Evolutionary conservation across 2,888 invertebrate species (phyloP).

Genomic region (Acronicta psi): DNA sequence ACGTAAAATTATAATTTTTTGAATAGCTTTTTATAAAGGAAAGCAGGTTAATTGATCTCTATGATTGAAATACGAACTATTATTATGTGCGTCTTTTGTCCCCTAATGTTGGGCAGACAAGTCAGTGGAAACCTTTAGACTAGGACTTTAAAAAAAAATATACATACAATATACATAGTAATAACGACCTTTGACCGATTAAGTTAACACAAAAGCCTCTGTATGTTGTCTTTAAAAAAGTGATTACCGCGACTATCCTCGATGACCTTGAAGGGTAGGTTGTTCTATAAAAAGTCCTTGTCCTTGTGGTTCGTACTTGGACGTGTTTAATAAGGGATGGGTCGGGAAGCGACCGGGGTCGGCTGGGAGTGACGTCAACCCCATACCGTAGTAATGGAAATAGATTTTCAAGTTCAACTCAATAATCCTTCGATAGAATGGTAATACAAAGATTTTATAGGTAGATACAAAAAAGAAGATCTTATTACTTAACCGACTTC

Average conservation of each 20-base stretch:
- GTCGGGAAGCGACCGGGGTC: conserved; percentile 5
- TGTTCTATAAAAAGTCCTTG: conserved; percentile 6
- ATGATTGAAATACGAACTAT: no score
- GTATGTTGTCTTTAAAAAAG: not conserved
- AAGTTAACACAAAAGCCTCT: not conserved
- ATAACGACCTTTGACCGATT: not conserved
- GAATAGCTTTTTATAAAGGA: no score
- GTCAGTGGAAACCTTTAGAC: no score
- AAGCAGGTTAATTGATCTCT: no score
- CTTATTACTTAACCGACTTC: no score
- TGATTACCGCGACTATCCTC: not conserved
- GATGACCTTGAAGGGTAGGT: conserved; percentile 5
- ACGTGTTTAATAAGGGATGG: conserved; percentile 21
- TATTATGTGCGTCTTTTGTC: no score
- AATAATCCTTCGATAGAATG: not conserved
- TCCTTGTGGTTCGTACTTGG: not conserved
- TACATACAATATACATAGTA: not conserved
- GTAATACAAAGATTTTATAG: no score
- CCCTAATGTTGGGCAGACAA: no score
- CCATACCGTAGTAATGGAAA: not conserved
- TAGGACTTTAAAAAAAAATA: no score
- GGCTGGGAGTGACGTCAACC: conserved; percentile 24
- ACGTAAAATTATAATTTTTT: no score
- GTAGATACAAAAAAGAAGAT: no score
- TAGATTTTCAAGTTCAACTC: conserved; percentile 1